Conservation (phyloP, 2,888 invertebrate genomes). For the Tholera decimalis region DNA sequence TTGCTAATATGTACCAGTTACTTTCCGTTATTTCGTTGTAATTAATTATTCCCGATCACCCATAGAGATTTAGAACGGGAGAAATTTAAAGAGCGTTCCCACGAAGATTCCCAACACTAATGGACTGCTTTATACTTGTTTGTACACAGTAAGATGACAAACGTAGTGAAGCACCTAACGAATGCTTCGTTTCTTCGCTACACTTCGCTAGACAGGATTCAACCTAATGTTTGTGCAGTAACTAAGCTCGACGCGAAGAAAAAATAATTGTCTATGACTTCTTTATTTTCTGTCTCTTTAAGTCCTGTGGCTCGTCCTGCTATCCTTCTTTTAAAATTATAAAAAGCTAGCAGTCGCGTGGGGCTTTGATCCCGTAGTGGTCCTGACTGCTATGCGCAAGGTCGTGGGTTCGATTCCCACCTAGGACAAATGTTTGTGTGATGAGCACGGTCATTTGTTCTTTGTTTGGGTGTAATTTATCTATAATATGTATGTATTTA, state of each 20-base stretch:
- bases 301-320: constrained; percentile 5
- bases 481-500: too few relatives aligned
- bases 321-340: neutral
- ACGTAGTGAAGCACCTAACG: constrained; percentile 66
- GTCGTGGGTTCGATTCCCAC: too few relatives aligned
- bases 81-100: constrained; percentile 39
- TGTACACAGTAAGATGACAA: constrained; percentile 71
- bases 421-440: too few relatives aligned
- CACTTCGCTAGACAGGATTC: constrained; percentile 60
- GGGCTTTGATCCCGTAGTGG: too few relatives aligned
- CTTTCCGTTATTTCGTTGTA: neutral
- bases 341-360: too few relatives aligned
- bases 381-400: too few relatives aligned
- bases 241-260: constrained; percentile 24
- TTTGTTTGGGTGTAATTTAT: too few relatives aligned
- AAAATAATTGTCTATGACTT: constrained; percentile 32
- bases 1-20: neutral
- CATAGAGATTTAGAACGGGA: constrained; percentile 31
- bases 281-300: constrained; percentile 10
- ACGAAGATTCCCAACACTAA: constrained; percentile 73
- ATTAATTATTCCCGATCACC: constrained; percentile 32
- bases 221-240: constrained; percentile 53
- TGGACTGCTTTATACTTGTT: constrained; percentile 80
- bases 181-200: constrained; percentile 35
- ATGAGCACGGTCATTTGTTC: too few relatives aligned